phyloP scores from a whole-genome alignment of 2,113 vertebrate genomes.

The Physeter macrocephalus region DNA sequence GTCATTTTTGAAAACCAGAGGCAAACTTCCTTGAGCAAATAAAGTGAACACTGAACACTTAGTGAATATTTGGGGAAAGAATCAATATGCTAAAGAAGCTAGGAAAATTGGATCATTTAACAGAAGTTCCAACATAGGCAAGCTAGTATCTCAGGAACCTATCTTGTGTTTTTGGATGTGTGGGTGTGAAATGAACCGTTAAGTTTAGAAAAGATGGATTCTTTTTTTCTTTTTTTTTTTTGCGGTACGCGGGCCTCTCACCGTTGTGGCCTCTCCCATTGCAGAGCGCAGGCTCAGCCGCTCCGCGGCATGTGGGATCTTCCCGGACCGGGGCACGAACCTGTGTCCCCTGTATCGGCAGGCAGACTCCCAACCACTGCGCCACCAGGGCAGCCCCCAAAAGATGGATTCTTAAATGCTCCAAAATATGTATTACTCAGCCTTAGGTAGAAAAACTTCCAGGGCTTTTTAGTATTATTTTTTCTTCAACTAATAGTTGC shows the following conservation, averaged over 20 bases:
- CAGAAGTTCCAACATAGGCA: slow-evolving; percentile 46
- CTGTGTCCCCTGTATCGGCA: too few species aligned
- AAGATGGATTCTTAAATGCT: slow-evolving; percentile 58
- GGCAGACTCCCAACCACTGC: too few species aligned
- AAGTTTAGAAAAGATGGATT: slow-evolving; percentile 56
- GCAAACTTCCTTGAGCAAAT: slow-evolving; percentile 41
- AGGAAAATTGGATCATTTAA: slow-evolving; percentile 64
- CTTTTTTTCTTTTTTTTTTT: too few species aligned
- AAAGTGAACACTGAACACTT: slow-evolving; percentile 41
- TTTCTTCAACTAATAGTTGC: slow-evolving; percentile 54
- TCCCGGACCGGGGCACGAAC: too few species aligned
- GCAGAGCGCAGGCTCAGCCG: too few species aligned
- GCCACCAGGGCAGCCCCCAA: too few species aligned
- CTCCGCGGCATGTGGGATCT: too few species aligned
- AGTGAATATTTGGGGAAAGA: slow-evolving; percentile 58
- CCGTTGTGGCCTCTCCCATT: too few species aligned
- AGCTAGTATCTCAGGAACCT: slow-evolving; percentile 58
- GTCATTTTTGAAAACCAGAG: slow-evolving; percentile 41
- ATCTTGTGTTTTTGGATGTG: slow-evolving; percentile 59
- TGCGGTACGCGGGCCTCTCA: too few species aligned
- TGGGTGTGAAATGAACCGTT: slow-evolving; percentile 46
- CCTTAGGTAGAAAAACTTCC: slow-evolving; percentile 39
- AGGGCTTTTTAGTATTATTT: slow-evolving; percentile 60
- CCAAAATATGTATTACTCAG: slow-evolving; percentile 15
- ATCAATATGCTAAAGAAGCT: slow-evolving; percentile 60